Percentiles rank a stretch among this genome's conserved stretches.
These are phyloP conservation scores for Diachrysia chrysitis DNA, from an alignment of 2,888 invertebrate genomes.

Conservation along the genomic window DNA sequence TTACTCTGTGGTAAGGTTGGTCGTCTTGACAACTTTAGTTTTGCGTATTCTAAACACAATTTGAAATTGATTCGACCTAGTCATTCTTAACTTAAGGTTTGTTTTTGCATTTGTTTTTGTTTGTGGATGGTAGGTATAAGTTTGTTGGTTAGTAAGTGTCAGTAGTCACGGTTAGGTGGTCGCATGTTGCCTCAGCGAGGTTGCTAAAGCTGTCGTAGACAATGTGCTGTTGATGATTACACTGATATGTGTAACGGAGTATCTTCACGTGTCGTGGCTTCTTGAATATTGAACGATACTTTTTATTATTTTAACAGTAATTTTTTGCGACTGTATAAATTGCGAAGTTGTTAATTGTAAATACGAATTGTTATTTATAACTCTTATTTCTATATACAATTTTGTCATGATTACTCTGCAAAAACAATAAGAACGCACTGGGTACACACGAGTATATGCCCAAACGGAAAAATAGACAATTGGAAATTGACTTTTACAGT, in stretches of 20 bases:
- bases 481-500: too few species aligned
- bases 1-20: slow-evolving; percentile 56
- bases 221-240: slow-evolving; percentile 76
- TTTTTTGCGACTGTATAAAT: slow-evolving; percentile 50
- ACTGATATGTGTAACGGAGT: slow-evolving; percentile 82
- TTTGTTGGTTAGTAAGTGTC: slow-evolving; percentile 74
- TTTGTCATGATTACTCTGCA: neutral
- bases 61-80: slow-evolving; percentile 37
- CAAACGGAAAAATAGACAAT: too few species aligned
- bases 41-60: slow-evolving; percentile 32
- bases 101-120: slow-evolving; percentile 23
- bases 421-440: too few species aligned
- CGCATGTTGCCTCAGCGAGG: slow-evolving; percentile 80
- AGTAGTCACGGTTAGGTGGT: slow-evolving; percentile 79
- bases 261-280: slow-evolving; percentile 73
- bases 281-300: slow-evolving; percentile 52
- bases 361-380: neutral
- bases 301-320: slow-evolving; percentile 50
- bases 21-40: slow-evolving; percentile 29
- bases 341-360: slow-evolving; percentile 18
- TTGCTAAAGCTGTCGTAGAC: slow-evolving; percentile 84
- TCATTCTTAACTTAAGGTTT: slow-evolving; percentile 30
- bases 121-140: slow-evolving; percentile 49
- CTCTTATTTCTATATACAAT: neutral
- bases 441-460: too few species aligned